Evolutionary conservation across 2,797 vertebrate species (phyloP).

Genomic region (Botia almorhae): DNA sequence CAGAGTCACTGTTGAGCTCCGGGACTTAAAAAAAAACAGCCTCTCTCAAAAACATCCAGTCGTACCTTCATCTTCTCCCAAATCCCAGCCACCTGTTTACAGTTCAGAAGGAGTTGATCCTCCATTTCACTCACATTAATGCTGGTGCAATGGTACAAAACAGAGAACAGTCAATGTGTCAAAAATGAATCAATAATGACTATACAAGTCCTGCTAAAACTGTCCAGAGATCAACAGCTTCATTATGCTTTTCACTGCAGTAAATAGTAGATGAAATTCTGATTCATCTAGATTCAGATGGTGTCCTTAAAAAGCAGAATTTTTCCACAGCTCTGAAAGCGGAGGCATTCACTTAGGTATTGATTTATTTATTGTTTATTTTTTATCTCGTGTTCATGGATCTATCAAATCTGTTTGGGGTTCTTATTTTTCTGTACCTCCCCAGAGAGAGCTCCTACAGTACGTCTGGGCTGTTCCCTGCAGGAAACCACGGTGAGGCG

Average conservation of each 20-base stretch:
- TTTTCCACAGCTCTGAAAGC: not conserved
- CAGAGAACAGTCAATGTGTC: constrained; percentile 9
- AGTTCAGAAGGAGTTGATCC: not conserved
- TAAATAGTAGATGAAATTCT: constrained; percentile 18
- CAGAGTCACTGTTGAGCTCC: not conserved
- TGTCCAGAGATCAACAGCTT: constrained; percentile 7
- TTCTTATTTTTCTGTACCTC: not conserved
- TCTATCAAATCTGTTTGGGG: constrained; percentile 13
- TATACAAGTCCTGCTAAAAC: not conserved
- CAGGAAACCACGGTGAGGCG: constrained; percentile 36
- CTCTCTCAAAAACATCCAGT: not conserved
- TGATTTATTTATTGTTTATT: constrained; percentile 16
- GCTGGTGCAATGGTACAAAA: constrained; percentile 4
- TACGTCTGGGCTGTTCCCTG: constrained; percentile 20
- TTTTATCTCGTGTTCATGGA: constrained; percentile 30
- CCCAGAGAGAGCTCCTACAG: constrained; percentile 8
- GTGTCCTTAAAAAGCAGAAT: constrained; percentile 17
- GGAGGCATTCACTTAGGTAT: constrained; percentile 2
- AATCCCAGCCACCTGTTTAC: not conserved
- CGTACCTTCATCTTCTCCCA: not conserved
- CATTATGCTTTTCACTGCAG: not conserved
- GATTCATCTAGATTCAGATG: constrained; percentile 20
- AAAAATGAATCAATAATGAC: constrained; percentile 28
- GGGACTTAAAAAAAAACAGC: not conserved
- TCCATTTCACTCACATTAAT: constrained; percentile 2